Percentiles rank a stretch among this genome's conserved stretches.
Evolutionary conservation across 2,888 invertebrate genomes (phyloP).

Genomic region (Endomychus coccineus): DNA sequence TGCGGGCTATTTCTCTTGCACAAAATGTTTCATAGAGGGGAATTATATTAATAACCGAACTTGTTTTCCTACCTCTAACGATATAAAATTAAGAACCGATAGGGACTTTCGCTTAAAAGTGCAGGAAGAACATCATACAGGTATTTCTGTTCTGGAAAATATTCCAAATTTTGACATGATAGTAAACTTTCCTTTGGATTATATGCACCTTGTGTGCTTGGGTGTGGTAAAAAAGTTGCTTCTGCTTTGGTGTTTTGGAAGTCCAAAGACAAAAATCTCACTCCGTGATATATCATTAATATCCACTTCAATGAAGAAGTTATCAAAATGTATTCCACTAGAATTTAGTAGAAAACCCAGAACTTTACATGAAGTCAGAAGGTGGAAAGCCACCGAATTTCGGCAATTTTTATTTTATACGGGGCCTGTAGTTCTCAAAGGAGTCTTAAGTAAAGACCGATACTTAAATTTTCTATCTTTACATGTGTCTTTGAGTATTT

Average conservation of each 20-base stretch:
- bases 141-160: slow-evolving; percentile 1
- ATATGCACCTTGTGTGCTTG: slow-evolving; percentile 15
- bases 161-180: slow-evolving; percentile 7
- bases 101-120: background rate
- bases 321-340: slow-evolving; percentile 5
- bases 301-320: background rate
- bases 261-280: slow-evolving; percentile 1
- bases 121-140: slow-evolving; percentile 8
- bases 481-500: slow-evolving; percentile 6
- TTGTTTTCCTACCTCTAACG: slow-evolving; percentile 2
- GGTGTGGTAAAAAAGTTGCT: slow-evolving; percentile 15
- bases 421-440: slow-evolving; percentile 13
- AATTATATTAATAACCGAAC: slow-evolving; percentile 7
- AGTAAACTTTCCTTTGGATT: slow-evolving; percentile 11
- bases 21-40: slow-evolving; percentile 10
- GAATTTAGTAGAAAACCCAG: slow-evolving; percentile 19
- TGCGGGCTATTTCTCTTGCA: slow-evolving; percentile 9
- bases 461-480: slow-evolving; percentile 8
- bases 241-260: slow-evolving; percentile 3
- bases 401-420: slow-evolving; percentile 17
- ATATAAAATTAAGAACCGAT: background rate
- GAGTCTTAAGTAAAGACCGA: background rate
- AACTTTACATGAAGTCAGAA: slow-evolving; percentile 17
- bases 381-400: slow-evolving; percentile 20
- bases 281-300: background rate